Base-by-base conservation (phyloP, 2,113 vertebrate genomes). In the Parus major region DNA sequence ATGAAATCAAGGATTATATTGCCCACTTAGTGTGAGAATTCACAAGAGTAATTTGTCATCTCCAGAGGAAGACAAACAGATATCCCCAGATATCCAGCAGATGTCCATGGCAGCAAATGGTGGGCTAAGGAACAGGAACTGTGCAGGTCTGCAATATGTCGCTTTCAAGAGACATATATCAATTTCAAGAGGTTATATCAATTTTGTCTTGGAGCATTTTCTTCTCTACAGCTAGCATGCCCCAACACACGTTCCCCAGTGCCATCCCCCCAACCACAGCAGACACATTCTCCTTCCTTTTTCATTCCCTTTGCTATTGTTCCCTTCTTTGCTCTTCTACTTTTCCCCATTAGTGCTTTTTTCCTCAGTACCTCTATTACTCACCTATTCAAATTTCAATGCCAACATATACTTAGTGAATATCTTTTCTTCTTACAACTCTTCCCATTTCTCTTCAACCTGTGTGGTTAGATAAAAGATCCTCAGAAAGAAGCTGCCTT, bases 21-120 rank as follows among this genome's bases (percentile, higher is more conserved):
- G 28, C n/a, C 21, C 18, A 35, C 12, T 59, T 46, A 23, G 11
- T 69, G 18, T 90, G 36, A 85, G 61, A 55, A 57, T 56, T 31
- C n/a, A 47, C 0, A 4, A n/a, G 14, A 77, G 23, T 61, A 77
- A 90, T 73, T 81, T 0, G 0, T 21, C 42, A 42, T 39, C 50
- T 92, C 68, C 21, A 68, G 63, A 56, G 41, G n/a, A 64, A 68
- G 46, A 22, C 49, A 85, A 57, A 64, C 19, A 79, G 50, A 72
- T 52, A 29, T 39, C 21, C 14, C 25, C 39, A 39, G 39, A 39
- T 39, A 39, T 39, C 39, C 11, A 39, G 39, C 39, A 39, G 39
- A 39, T 60, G 36, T 23, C 55, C 23, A 23, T 39, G 59, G 42
- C 82, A 92, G 75, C 28, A 80, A 86, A 53, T 5, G 15, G 7